Conservation (phyloP, 2,113 vertebrate species). For the Lanius ludovicianus region DNA sequence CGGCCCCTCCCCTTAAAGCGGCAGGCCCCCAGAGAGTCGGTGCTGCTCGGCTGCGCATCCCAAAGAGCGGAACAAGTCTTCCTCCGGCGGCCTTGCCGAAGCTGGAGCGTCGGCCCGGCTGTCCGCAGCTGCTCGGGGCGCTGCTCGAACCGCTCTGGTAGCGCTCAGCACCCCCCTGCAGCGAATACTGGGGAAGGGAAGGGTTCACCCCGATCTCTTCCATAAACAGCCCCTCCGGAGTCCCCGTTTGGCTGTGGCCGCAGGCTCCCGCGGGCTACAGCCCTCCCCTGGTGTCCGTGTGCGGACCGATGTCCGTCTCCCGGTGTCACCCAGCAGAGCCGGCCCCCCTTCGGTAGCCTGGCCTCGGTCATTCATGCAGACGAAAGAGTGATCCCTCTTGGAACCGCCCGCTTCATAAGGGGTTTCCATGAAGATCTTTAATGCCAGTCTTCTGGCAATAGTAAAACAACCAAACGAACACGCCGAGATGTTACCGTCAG, state of each 20-base stretch:
- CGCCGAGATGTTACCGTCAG: neutral
- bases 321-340: neutral
- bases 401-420: too few species aligned
- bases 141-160: neutral
- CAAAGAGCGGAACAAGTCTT: fast-evolving
- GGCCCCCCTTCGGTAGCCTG: neutral
- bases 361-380: neutral
- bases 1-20: constrained; percentile 23
- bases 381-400: neutral
- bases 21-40: neutral
- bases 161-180: fast-evolving
- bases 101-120: neutral
- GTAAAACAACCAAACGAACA: neutral
- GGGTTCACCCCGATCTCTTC: fast-evolving
- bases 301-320: neutral
- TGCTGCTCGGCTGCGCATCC: fast-evolving
- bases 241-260: neutral
- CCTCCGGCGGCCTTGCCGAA: too few species aligned
- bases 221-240: neutral
- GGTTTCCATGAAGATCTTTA: neutral
- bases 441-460: neutral
- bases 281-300: fast-evolving
- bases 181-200: neutral
- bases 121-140: neutral
- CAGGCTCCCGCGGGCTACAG: fast-evolving